Percentiles rank a stretch among this genome's conserved stretches.
Evolutionary conservation across 2,888 invertebrate species (phyloP).

Genomic region (Drosophila monieri): DNA sequence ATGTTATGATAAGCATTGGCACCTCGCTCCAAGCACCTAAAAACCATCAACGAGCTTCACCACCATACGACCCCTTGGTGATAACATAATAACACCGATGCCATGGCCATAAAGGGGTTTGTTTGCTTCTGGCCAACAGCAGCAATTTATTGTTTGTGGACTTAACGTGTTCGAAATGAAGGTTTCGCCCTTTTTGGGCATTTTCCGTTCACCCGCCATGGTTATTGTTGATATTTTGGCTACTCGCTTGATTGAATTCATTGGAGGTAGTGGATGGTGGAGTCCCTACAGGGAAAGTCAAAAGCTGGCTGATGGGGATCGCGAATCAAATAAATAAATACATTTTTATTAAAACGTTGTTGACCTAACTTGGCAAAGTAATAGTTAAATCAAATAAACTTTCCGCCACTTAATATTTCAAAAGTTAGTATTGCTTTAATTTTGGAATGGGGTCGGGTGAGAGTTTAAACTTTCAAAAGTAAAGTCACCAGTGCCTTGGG

Average conservation of each 20-base stretch:
- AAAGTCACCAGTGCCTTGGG: not conserved
- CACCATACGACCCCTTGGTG: conserved; percentile 33
- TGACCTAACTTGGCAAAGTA: not conserved
- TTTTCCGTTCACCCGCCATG: not conserved
- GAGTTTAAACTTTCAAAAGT: not conserved
- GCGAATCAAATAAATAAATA: not conserved
- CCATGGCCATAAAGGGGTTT: conserved; percentile 66
- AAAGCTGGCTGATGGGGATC: not conserved
- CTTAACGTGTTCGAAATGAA: conserved; percentile 1
- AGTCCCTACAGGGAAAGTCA: not conserved
- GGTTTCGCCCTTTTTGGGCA: not conserved
- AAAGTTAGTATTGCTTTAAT: not conserved
- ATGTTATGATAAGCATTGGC: conserved; percentile 66
- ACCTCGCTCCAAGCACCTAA: conserved; percentile 17
- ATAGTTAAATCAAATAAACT: not conserved
- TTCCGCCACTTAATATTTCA: not conserved
- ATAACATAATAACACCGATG: conserved; percentile 59
- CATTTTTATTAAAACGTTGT: not conserved
- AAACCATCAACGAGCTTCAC: conserved; percentile 5
- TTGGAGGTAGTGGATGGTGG: not conserved
- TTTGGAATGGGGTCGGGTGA: not conserved
- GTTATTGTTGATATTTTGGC: conserved; percentile 2
- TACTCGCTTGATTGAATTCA: not conserved
- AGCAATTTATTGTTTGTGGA: conserved; percentile 51
- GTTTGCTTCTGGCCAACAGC: conserved; percentile 49